Percentiles rank a stretch among this genome's conserved stretches.
Conservation (phyloP, 2,888 invertebrate genomes). For the Stenoptilia bipunctidactyla region DNA sequence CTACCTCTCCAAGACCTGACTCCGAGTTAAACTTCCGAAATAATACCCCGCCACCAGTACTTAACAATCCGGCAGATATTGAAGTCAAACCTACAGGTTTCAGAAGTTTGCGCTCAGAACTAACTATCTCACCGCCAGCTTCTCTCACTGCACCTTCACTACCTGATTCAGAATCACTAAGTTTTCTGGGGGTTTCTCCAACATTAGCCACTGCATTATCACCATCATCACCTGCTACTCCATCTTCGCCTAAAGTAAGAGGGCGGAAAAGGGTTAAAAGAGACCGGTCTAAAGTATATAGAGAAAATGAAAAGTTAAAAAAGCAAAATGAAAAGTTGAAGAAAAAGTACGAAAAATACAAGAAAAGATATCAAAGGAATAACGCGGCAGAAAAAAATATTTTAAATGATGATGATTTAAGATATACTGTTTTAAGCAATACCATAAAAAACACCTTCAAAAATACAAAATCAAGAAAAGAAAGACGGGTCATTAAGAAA, state of each 20-base stretch:
- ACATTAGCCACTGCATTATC: neutral
- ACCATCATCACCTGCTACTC: neutral
- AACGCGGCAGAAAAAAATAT: neutral
- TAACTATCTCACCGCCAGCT: neutral
- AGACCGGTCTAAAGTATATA: conserved; percentile 11
- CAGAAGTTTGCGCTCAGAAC: neutral
- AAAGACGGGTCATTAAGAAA: neutral
- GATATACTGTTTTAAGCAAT: conserved; percentile 7
- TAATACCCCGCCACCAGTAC: neutral
- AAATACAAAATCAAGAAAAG: neutral
- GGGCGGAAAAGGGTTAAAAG: conserved; percentile 11
- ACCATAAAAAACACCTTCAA: conserved; percentile 9
- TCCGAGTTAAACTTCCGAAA: neutral
- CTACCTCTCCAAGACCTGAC: conserved; percentile 8
- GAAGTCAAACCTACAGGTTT: no score
- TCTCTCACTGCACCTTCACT: neutral
- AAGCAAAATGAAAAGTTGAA: conserved; percentile 8
- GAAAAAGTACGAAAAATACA: conserved; percentile 11
- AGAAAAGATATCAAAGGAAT: conserved; percentile 9
- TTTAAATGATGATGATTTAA: conserved; percentile 3
- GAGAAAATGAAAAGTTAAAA: conserved; percentile 11
- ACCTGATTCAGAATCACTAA: neutral
- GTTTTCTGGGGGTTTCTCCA: no score
- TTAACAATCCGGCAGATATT: neutral
- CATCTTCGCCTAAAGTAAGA: conserved; percentile 2